Percentiles rank a stretch among this genome's conserved stretches.
phyloP scores from a whole-genome alignment of 1,140 invertebrate genomes.

The Camponotus pennsylvanicus region DNA sequence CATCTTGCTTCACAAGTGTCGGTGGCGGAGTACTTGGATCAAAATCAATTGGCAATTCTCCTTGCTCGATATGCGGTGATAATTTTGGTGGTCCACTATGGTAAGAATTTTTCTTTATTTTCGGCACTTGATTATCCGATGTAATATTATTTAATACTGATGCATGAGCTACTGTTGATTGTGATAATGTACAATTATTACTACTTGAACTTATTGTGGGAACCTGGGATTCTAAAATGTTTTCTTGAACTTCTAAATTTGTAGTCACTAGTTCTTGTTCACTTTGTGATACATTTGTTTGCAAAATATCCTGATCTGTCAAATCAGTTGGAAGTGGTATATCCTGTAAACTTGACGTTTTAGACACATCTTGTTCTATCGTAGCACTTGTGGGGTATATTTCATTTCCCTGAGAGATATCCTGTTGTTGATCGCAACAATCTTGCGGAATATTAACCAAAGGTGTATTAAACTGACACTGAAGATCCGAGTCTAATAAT shows the following conservation, averaged over 20 bases:
- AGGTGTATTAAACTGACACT: not conserved
- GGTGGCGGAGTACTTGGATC: conserved; percentile 49
- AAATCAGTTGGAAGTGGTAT: not conserved
- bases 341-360: not conserved
- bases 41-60: conserved; percentile 45
- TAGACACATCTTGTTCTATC: not conserved
- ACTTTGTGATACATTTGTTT: not conserved
- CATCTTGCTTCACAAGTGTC: conserved; percentile 46
- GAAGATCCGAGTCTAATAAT: not conserved
- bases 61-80: conserved; percentile 25
- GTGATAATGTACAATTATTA: not conserved
- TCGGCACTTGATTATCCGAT: conserved; percentile 6
- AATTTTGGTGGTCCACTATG: conserved; percentile 47
- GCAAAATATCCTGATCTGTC: conserved; percentile 15
- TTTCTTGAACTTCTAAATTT: conserved; percentile 1
- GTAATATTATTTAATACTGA: not conserved
- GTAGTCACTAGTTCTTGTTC: not conserved
- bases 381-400: not conserved
- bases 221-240: not conserved
- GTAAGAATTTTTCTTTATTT: conserved; percentile 25
- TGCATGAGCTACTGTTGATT: not conserved
- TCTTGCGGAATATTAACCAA: not conserved
- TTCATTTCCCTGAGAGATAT: not conserved
- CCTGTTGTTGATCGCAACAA: conserved; percentile 4
- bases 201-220: not conserved